Evolutionary conservation across 64 coral and sea anemone species (phyloP).

Genomic region (Stylophora pistillata): DNA sequence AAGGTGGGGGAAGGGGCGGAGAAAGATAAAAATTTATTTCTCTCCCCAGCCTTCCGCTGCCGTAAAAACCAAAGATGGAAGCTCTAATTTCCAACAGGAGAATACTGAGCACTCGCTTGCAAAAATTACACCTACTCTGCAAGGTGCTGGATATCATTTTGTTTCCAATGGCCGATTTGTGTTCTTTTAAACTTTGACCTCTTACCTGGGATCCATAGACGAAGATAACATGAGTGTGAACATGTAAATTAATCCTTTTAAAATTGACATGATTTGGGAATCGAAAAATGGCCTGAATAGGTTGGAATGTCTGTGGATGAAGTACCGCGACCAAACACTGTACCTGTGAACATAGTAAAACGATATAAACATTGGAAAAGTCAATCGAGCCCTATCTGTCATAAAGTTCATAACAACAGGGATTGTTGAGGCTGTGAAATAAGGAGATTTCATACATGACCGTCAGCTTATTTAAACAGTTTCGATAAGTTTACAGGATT

Average conservation of each 20-base stretch:
- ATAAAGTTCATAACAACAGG: too few relatives aligned
- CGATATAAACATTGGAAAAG: neutral
- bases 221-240: conserved; percentile 47
- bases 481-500: too few relatives aligned
- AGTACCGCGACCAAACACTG: conserved; percentile 26
- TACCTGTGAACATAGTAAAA: conserved; percentile 5
- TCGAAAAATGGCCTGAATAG: conserved; percentile 23
- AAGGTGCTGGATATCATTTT: neutral
- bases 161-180: neutral
- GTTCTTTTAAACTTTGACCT: neutral
- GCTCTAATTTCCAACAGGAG: too few relatives aligned
- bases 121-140: neutral
- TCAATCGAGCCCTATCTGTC: too few relatives aligned
- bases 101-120: too few relatives aligned
- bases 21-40: too few relatives aligned
- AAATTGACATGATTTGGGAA: conserved; percentile 18
- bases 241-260: conserved; percentile 16
- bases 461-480: too few relatives aligned
- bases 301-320: neutral
- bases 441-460: too few relatives aligned
- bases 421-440: too few relatives aligned
- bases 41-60: too few relatives aligned
- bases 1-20: too few relatives aligned
- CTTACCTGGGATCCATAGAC: conserved; percentile 73
- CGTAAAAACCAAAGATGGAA: too few relatives aligned